Base-by-base conservation (phyloP, 2,797 vertebrate species). In the Coregonus sp. region DNA sequence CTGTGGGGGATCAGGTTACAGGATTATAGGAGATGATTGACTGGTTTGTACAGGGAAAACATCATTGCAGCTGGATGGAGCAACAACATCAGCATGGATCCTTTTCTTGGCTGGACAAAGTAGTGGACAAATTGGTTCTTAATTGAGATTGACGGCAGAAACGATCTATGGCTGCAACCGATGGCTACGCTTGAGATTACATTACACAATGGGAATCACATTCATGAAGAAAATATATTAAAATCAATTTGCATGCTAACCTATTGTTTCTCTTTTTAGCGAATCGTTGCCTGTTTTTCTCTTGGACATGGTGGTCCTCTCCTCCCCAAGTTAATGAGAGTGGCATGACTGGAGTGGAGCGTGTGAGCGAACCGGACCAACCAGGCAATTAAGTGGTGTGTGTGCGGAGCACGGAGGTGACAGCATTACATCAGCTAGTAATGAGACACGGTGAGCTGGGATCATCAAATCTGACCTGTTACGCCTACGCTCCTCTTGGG, bases 1-100 rank as follows among this genome's bases (percentile, higher is more conserved):
- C 84, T 75, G 72, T 25, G 79, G 75, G 40, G 37, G 78, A 77
- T 71, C 15, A 65, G 51, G 80, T 59, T 78, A 1, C 40, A 47
- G 9, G 40, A 9, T 47, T 47, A 3, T 25, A 50, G 18, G 68
- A 72, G 75, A 81, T 29, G 69, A 81, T 40, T 63, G 75, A 81
- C 50, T 77, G 61, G 33, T 63, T 83, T 78, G 40, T 80, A 9
- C 33, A 5, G 68, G 75, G 37, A 71, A 74, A 75, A 70, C 29
- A 65, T 74, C 51, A 79, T 47, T 76, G 77, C 20, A 67, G 65
- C 66, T 16, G 37, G 6, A 78, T 59, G 80, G 51, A 18, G 71
- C 74, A 82, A 84, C 72, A 75, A 59, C 76, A 33, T 65, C 33
- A 74, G 65, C 18, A 71, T 69, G 37, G 59, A 73, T 50, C 3